These are phyloP conservation scores for Morpho helenor DNA, from an alignment of 2,888 invertebrate genomes.

Conservation along the genomic window DNA sequence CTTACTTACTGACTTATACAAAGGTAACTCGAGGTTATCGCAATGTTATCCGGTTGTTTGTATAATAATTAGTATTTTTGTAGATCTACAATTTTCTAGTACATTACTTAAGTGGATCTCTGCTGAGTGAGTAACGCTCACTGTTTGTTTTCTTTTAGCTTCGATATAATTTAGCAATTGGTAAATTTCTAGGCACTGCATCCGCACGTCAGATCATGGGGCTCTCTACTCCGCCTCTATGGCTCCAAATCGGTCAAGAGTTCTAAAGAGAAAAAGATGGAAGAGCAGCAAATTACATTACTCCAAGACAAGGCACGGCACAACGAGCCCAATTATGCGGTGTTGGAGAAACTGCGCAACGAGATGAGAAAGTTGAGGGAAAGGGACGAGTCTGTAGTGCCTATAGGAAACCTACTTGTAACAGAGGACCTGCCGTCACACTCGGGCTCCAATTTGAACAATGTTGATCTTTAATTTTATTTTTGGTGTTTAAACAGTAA, in stretches of 20 bases:
- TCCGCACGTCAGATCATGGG: constrained; percentile 97
- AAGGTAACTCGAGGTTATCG: no score
- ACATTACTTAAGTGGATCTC: no score
- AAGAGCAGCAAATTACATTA: constrained; percentile 95
- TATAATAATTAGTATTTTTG: no score
- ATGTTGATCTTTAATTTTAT: constrained; percentile 81
- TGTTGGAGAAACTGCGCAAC: constrained; percentile 88
- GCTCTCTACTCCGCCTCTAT: constrained; percentile 94
- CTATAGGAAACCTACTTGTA: constrained; percentile 74
- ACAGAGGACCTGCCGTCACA: constrained; percentile 81
- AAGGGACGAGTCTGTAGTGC: constrained; percentile 79
- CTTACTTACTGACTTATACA: no score
- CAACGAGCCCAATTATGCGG: constrained; percentile 95
- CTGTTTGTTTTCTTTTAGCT: no score
- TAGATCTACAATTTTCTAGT: no score
- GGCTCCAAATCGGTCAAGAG: constrained; percentile 94
- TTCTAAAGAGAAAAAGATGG: constrained; percentile 94
- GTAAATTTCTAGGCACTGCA: constrained; percentile 84
- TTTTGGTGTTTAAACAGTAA: no score
- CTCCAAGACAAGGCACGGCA: constrained; percentile 90
- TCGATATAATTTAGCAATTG: no score
- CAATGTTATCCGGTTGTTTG: no score
- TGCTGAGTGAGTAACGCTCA: no score
- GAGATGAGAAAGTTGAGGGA: constrained; percentile 90
- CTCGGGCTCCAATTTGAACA: constrained; percentile 88